Evolutionary conservation across 2,113 vertebrate genomes (phyloP).

Genomic region (Megaleporinus macrocephalus): DNA sequence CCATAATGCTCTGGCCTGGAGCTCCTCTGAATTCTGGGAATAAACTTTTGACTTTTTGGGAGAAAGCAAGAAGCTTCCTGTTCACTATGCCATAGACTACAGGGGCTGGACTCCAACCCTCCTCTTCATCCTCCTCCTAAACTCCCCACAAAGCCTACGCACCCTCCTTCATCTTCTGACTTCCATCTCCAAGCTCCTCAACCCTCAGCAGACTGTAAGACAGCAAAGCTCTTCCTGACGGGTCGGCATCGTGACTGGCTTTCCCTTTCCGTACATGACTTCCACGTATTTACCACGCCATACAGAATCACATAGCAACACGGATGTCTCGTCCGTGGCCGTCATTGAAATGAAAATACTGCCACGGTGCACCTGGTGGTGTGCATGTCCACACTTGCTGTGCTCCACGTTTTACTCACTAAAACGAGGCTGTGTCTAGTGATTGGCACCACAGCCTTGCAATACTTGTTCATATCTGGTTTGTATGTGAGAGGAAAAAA

Average conservation of each 20-base stretch:
- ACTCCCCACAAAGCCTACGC: constrained; percentile 14
- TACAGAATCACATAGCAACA: constrained; percentile 21
- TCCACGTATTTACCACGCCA: constrained; percentile 27
- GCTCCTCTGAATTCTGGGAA: constrained; percentile 77
- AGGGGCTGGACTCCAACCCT: constrained; percentile 79
- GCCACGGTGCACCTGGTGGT: neutral
- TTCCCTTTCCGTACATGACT: constrained; percentile 24
- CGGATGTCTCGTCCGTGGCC: constrained; percentile 28
- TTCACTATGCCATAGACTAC: constrained; percentile 80
- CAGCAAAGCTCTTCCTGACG: constrained; percentile 57
- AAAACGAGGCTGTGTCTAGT: constrained; percentile 3
- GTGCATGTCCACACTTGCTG: constrained; percentile 18
- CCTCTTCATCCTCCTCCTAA: constrained; percentile 33
- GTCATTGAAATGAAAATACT: neutral
- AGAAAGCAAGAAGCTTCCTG: constrained; percentile 65
- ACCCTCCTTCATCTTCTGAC: constrained; percentile 20
- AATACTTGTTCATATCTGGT: constrained; percentile 39
- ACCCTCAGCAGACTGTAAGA: constrained; percentile 65
- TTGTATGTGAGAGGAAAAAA: neutral
- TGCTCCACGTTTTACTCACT: constrained; percentile 19
- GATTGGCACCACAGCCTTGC: constrained; percentile 11
- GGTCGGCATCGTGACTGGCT: neutral
- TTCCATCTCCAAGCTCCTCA: constrained; percentile 45
- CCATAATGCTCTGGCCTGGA: constrained; percentile 71
- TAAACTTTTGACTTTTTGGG: constrained; percentile 71